Evolutionary conservation across 2,113 vertebrate species (phyloP).

Genomic region (Nettapus auritus): DNA sequence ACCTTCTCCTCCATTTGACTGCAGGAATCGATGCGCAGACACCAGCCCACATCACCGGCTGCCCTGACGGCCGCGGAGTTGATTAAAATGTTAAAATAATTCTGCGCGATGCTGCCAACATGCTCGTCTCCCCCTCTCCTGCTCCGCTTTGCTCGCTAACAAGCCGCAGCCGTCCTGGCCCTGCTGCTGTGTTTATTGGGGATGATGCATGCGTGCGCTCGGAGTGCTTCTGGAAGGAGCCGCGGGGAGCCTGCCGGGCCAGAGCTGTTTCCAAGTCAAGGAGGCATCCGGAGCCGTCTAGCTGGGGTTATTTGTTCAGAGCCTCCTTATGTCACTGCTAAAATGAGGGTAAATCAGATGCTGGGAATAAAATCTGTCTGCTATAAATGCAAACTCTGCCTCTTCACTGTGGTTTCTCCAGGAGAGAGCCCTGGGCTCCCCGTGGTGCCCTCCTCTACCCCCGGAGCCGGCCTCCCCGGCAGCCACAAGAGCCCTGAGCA

Average conservation of each 20-base stretch:
- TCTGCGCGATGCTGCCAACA: not conserved
- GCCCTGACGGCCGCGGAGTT: not conserved
- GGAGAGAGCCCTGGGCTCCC: not conserved
- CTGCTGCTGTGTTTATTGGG: not conserved
- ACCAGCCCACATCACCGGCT: not conserved
- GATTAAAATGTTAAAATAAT: constrained; percentile 52
- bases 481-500: not conserved
- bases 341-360: constrained; percentile 15
- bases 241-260: not conserved
- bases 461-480: accelerated
- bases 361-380: constrained; percentile 3
- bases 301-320: constrained; percentile 21
- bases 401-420: not conserved
- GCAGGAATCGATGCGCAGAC: not conserved
- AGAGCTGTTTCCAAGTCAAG: constrained; percentile 15
- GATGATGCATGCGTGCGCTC: not conserved
- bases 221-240: not conserved
- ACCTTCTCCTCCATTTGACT: not conserved
- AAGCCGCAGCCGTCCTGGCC: not conserved
- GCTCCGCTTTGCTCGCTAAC: not conserved
- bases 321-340: constrained; percentile 31
- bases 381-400: not conserved
- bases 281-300: constrained; percentile 25
- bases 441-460: not conserved
- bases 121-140: not conserved